These are phyloP conservation scores for Erethizon dorsatum DNA, from an alignment of 2,797 vertebrate genomes.

Conservation along the genomic window DNA sequence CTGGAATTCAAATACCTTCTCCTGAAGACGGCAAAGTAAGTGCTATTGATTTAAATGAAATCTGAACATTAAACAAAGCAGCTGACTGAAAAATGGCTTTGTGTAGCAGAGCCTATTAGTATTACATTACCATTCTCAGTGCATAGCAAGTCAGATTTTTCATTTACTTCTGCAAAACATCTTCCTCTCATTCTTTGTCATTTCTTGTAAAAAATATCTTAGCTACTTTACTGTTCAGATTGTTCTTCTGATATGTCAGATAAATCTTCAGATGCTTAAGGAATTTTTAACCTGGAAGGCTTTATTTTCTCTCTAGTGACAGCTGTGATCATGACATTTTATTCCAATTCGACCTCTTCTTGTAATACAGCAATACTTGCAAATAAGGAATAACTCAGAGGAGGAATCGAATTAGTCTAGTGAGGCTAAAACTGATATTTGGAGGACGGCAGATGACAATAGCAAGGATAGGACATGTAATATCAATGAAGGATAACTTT, in stretches of 20 bases:
- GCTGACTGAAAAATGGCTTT: constrained; percentile 82
- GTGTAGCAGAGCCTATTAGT: constrained; percentile 16
- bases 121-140: constrained; percentile 83
- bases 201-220: background rate
- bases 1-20: constrained; percentile 86
- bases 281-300: background rate
- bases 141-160: constrained; percentile 30
- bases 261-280: background rate
- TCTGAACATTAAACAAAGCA: constrained; percentile 80
- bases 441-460: background rate
- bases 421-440: background rate
- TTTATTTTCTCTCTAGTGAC: background rate
- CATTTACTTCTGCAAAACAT: constrained; percentile 37
- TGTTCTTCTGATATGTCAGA: background rate
- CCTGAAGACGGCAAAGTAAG: constrained; percentile 87
- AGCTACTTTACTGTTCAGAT: background rate
- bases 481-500: background rate
- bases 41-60: constrained; percentile 88
- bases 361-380: constrained; percentile 15
- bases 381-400: background rate
- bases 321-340: constrained; percentile 22
- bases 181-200: constrained; percentile 7
- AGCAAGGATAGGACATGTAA: background rate
- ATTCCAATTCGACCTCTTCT: constrained; percentile 6
- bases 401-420: background rate